Conservation (phyloP, 2,888 invertebrate species). For the Perizoma affinitatum region DNA sequence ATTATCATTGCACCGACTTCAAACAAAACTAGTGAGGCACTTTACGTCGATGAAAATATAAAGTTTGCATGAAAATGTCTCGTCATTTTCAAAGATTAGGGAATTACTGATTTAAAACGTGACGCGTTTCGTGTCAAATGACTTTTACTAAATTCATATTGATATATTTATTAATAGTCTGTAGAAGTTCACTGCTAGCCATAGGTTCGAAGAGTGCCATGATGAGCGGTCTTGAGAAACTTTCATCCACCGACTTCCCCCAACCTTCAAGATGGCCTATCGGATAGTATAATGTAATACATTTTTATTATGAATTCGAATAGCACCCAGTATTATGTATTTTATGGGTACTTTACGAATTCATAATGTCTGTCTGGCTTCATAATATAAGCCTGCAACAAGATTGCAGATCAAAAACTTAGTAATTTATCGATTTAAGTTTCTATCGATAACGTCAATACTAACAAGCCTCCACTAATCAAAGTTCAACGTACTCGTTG, state of each 20-base stretch:
- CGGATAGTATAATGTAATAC: too few species aligned
- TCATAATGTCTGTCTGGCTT: too few species aligned
- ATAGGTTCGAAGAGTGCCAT: too few species aligned
- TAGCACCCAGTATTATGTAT: too few species aligned
- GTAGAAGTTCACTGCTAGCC: too few species aligned
- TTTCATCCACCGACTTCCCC: too few species aligned
- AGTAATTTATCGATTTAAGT: neutral
- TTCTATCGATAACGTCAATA: slow-evolving; percentile 16
- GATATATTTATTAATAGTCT: neutral
- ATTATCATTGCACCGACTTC: slow-evolving; percentile 49
- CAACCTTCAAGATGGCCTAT: too few species aligned
- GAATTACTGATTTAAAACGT: neutral
- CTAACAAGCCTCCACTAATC: slow-evolving; percentile 31
- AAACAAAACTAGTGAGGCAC: slow-evolving; percentile 38
- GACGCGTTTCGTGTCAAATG: neutral
- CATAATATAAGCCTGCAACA: too few species aligned
- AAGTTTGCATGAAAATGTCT: neutral
- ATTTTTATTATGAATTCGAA: too few species aligned
- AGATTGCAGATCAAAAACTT: neutral
- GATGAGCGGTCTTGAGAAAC: too few species aligned
- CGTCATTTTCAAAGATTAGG: neutral
- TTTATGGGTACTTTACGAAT: too few species aligned
- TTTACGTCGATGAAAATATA: slow-evolving; percentile 13
- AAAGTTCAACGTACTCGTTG: slow-evolving; percentile 67
- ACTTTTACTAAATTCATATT: neutral